Evolutionary conservation across 2,888 invertebrate genomes (phyloP), one percentile per base, ranked within the genome.

Genomic region (Ephialtes manifestator): DNA sequence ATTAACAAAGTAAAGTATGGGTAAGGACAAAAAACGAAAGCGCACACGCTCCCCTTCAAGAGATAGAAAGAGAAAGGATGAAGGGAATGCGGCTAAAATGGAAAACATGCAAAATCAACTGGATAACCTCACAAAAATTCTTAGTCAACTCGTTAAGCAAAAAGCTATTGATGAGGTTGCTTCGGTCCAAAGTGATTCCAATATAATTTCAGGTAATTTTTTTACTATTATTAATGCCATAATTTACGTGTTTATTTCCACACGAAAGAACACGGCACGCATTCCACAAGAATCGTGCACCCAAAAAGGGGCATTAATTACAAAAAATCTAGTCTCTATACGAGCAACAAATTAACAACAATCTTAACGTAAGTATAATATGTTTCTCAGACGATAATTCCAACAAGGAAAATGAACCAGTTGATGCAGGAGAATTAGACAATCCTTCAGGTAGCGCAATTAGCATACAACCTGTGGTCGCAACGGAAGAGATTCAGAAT

Each of bases 41-140:
- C 31, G 58, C 13, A 31, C 48, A 15, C 74, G 74, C 1, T 74
- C 74, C 43, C 53, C 53, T 15, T 74, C 74, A 28, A 74, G 74
- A 43, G 43, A 74, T 18, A 24, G 74, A 18, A n/a, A 39, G 18
- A 31, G 58, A 43, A 13, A 20, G 8, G 20, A 43, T 15, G 46
- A 28, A 58, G 46, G 55, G 13, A 60, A 20, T 20, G 20, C 53
- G 11, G 13, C 13, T 8, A 75, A 75, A 39, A 13, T 35, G 46
- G 24, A 60, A 58, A 55, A 72, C 18, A 72, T 55, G 72, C 72
- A 72, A 55, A 28, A 20, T 28, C 75, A 75, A 20, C 13, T 58
- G 18, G 75, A 55, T 75, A 75, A 55, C 60, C 55, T 58, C 10
- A 39, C 39, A 13, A 48, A 60, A 0, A 8, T 58, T 8, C 15